Evolutionary conservation across 2,113 vertebrate genomes (phyloP).

Genomic region (Azemiops feae): DNA sequence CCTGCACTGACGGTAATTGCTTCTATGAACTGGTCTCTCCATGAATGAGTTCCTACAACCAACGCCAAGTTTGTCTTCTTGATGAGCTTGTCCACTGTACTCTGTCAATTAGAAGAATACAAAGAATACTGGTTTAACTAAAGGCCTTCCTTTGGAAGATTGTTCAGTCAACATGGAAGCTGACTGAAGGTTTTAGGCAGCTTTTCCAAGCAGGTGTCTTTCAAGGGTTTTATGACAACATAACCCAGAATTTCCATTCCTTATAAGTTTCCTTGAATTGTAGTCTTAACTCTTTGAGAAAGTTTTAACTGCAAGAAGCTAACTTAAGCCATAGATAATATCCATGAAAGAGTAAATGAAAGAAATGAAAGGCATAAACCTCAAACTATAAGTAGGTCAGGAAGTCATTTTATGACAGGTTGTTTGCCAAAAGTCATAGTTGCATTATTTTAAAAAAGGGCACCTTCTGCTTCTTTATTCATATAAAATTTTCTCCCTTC

Average conservation of each 20-base stretch:
- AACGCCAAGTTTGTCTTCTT: slow-evolving; percentile 97
- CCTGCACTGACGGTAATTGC: slow-evolving; percentile 98
- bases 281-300: not conserved
- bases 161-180: not conserved
- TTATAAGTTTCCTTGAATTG: not conserved
- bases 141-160: not conserved
- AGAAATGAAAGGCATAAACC: not conserved
- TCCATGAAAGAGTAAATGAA: not conserved
- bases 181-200: not conserved
- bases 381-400: not conserved
- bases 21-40: slow-evolving; percentile 98
- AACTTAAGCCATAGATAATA: not conserved
- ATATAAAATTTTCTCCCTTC: not conserved
- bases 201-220: not conserved
- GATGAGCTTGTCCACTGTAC: slow-evolving; percentile 96
- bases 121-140: slow-evolving; percentile 12
- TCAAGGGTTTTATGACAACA: not conserved
- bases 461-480: not conserved
- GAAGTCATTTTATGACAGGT: not conserved
- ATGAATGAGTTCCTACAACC: slow-evolving; percentile 97
- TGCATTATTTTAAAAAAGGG: not conserved
- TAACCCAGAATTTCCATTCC: not conserved
- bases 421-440: not conserved
- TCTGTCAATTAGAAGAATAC: slow-evolving; percentile 75
- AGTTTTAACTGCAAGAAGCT: not conserved